Evolutionary conservation across 2,888 invertebrate genomes (phyloP), one percentile per base, ranked within the genome.

Genomic region (Matsumyia berberina): DNA sequence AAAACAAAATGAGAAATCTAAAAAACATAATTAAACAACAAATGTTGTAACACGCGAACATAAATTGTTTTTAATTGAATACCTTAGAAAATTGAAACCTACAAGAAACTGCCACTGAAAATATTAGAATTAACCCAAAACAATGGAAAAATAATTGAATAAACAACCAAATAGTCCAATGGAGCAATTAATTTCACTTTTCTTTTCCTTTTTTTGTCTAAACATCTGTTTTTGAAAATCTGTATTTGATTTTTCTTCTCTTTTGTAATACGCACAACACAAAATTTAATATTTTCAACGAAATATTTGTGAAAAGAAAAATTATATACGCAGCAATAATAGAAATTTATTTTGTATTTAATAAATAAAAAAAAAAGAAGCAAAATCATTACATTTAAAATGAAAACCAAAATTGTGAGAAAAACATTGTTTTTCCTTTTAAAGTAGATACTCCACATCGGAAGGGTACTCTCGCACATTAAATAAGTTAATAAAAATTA

Each of bases 21-120:
- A 67, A 19, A 39, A 37, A 19, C 12, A 46, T 62, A 60, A 44
- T 39, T 8, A 33, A 62, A 49, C 53, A 67, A 66, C 39, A 79
- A n/a, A 60, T 29, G 39, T 72, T 70, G 19, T 57, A 70, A 72
- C 42, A 51, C 42, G 66, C 66, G 70, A 51, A 85, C 57, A 72
- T 58, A 46, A 51, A 69, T 51, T 39, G 55, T 57, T 57, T 55
- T 66, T 62, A 80, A 70, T 64, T 46, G 24, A 79, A 24, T 74
- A 64, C 55, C 37, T 60, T 49, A 66, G 53, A n/a, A 72, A 81
- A 57, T 73, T 77, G n/a, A 77, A 67, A 76, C 67, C 70, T 74
- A 85, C 74, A 79, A 51, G 53, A 64, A 80, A 85, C 85, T 85
- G 85, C 85, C 85, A 80, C 57, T 80, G 70, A 76, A 70, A 74